Conservation (phyloP, 2,797 vertebrate genomes). For the Podarcis siculus region DNA sequence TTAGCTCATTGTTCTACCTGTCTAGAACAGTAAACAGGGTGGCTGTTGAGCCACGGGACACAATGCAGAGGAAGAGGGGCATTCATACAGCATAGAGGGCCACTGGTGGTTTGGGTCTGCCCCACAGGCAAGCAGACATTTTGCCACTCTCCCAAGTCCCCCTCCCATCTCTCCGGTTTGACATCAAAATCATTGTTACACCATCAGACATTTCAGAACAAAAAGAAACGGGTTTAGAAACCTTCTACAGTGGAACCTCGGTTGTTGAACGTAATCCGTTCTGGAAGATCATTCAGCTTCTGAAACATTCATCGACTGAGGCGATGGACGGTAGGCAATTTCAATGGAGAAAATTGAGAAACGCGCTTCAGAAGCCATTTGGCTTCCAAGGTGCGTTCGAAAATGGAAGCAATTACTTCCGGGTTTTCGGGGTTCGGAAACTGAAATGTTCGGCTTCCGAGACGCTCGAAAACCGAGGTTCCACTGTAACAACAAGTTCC, state of each 20-base stretch:
- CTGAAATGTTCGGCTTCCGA: accelerated
- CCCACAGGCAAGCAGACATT: neutral
- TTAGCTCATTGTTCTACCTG: neutral
- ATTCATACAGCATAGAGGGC: neutral
- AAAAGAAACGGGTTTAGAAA: neutral
- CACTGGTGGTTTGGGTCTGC: neutral
- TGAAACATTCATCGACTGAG: too few species aligned
- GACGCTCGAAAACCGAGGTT: too few species aligned
- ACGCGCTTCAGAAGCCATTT: too few species aligned
- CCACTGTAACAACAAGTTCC: too few species aligned
- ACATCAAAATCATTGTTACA: neutral
- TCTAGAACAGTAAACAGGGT: neutral
- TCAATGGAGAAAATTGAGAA: too few species aligned
- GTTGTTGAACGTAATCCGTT: too few species aligned
- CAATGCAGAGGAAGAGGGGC: neutral
- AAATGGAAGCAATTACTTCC: too few species aligned
- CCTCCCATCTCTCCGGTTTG: neutral
- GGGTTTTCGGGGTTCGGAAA: too few species aligned
- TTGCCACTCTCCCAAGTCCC: neutral
- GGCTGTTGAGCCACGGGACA: neutral
- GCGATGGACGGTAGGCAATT: too few species aligned
- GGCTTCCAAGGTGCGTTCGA: too few species aligned
- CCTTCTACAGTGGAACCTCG: too few species aligned
- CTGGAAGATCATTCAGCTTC: too few species aligned
- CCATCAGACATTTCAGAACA: neutral